Conservation (phyloP, 35 echinoderm and acorn worm genomes). For the Apostichopus japonicus region DNA sequence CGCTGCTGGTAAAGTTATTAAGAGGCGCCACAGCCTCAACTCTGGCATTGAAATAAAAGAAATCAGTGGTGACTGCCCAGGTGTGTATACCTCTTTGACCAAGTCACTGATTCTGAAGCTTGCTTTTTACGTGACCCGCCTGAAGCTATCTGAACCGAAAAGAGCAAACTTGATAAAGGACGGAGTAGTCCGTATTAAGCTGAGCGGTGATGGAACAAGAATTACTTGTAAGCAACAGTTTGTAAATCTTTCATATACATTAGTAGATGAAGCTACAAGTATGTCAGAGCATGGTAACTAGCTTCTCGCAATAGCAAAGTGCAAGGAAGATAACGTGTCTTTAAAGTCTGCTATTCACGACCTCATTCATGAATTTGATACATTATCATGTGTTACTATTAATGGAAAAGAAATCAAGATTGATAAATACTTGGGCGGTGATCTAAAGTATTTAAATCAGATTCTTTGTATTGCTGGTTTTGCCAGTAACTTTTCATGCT, state of each 20-base stretch:
- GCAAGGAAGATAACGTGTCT: slow-evolving; percentile 56
- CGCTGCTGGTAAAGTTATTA: slow-evolving; percentile 29
- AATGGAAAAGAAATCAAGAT: slow-evolving; percentile 47
- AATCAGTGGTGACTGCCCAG: slow-evolving; percentile 24
- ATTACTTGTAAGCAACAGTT: slow-evolving; percentile 58
- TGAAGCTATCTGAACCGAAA: slow-evolving; percentile 38
- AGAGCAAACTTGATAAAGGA: slow-evolving; percentile 42
- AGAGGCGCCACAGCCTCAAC: slow-evolving; percentile 57
- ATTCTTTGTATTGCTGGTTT: slow-evolving; percentile 69
- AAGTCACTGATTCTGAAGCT: slow-evolving; percentile 47
- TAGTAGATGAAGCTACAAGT: slow-evolving; percentile 63
- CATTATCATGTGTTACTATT: slow-evolving; percentile 45
- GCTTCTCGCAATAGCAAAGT: slow-evolving; percentile 73
- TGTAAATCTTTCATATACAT: slow-evolving; percentile 63
- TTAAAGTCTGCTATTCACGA: slow-evolving; percentile 53
- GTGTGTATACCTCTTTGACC: slow-evolving; percentile 57
- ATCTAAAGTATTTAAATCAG: slow-evolving; percentile 78
- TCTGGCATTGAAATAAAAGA: slow-evolving; percentile 44
- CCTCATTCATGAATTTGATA: slow-evolving; percentile 69
- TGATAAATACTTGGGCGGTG: slow-evolving; percentile 79
- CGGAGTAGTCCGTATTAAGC: slow-evolving; percentile 56
- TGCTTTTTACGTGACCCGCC: no score
- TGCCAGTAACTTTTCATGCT: slow-evolving; percentile 60
- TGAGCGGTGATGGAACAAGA: slow-evolving; percentile 76
- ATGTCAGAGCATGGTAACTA: slow-evolving; percentile 82